These are phyloP conservation scores for Ploceus nigricollis DNA, from an alignment of 2,113 vertebrate species.

Conservation along the genomic window DNA sequence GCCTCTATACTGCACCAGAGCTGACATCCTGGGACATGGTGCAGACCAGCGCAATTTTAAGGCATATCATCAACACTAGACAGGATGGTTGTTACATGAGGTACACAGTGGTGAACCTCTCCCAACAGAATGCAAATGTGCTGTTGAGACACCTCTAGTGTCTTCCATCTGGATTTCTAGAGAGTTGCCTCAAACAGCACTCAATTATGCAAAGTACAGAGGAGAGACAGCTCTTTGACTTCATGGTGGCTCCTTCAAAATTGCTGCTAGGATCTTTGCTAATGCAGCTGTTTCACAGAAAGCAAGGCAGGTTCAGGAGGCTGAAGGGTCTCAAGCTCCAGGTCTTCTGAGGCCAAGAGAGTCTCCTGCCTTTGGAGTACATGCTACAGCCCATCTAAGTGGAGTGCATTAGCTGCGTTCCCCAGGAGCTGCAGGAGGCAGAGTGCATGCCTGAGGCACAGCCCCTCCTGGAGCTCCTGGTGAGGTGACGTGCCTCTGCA, in stretches of 20 bases:
- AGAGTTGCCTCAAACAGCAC: neutral
- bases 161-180: neutral
- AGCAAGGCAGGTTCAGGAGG: rapidly evolving
- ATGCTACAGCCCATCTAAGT: neutral
- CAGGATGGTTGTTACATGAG: rapidly evolving
- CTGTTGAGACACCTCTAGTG: neutral
- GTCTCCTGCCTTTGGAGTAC: neutral
- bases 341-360: neutral
- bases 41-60: neutral
- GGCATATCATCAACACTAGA: rapidly evolving
- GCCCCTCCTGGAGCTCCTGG: neutral
- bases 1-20: neutral
- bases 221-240: neutral
- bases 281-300: neutral
- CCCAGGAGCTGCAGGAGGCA: neutral
- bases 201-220: neutral
- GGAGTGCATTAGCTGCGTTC: neutral
- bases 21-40: neutral
- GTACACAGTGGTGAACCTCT: neutral
- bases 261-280: neutral
- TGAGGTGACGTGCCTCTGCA: neutral
- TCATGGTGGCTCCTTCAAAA: neutral
- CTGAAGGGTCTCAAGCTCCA: neutral
- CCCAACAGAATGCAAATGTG: neutral
- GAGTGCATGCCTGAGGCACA: conserved; percentile 15